These are phyloP conservation scores for Rutpela maculata DNA, from an alignment of 2,888 invertebrate species.

Conservation along the genomic window DNA sequence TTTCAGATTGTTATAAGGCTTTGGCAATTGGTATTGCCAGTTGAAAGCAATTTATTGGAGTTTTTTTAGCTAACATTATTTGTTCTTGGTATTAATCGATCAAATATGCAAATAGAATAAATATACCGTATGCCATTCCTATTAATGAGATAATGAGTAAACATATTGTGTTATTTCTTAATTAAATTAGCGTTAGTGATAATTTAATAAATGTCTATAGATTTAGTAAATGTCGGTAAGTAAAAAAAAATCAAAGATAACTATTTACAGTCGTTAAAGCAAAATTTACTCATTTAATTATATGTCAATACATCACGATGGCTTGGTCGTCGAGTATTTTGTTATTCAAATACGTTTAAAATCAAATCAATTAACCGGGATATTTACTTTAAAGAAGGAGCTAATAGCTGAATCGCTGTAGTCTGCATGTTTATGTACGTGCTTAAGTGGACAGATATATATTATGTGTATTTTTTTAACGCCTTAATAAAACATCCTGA, in stretches of 20 bases:
- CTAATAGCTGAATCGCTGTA: conserved; percentile 57
- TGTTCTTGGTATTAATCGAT: conserved; percentile 29
- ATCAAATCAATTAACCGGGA: conserved; percentile 66
- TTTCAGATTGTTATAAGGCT: no score
- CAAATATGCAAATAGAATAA: conserved; percentile 31
- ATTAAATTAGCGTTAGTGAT: conserved; percentile 37
- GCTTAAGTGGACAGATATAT: conserved; percentile 63
- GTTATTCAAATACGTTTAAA: conserved; percentile 67
- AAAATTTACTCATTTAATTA: conserved; percentile 61
- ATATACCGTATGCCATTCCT: conserved; percentile 16
- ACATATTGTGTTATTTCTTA: conserved; percentile 31
- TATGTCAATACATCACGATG: conserved; percentile 62
- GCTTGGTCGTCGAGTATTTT: conserved; percentile 57
- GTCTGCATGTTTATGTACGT: conserved; percentile 63
- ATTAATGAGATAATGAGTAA: conserved; percentile 24
- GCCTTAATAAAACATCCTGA: conserved; percentile 29
- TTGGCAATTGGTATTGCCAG: no score
- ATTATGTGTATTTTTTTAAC: conserved; percentile 52
- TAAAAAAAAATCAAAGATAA: conserved; percentile 39
- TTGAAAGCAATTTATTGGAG: no score
- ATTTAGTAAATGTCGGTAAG: conserved; percentile 41
- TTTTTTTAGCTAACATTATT: neutral
- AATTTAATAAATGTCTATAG: conserved; percentile 37
- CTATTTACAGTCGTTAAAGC: conserved; percentile 46
- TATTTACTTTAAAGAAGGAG: conserved; percentile 63